Base-by-base conservation (phyloP, 2,113 vertebrate species). In the Formicarius rufipectus region DNA sequence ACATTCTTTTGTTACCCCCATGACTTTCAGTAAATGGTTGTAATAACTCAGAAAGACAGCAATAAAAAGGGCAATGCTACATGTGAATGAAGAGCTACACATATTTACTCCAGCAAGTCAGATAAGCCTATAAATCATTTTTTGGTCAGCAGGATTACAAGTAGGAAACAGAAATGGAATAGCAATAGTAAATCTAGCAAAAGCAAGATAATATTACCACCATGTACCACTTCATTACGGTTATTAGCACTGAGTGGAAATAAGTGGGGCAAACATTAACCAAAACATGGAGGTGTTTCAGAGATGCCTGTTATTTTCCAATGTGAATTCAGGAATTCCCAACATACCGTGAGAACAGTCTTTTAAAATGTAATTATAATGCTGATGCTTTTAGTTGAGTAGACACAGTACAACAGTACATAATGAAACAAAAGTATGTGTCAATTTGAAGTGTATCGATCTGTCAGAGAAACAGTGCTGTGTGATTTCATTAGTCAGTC, bases 21-120 rank as follows among this genome's bases (percentile, higher is more conserved):
- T 74, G 92, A 84, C 86, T 86, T 88, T 66, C 76, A 44, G 72
- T 67, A 93, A 93, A 84, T 71, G 56, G 80, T 90, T 93, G 63
- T 39, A 89, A 50, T 90, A 90, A 67, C 45, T 97, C 85, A 93
- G 68, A 81, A 87, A 81, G 83, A 78, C 89, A 72, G 52, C 35
- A 72, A 81, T 67, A 92, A 93, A 89, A 90, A 7, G 23, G 44
- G 17, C 44, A 96, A 81, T 0, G 10, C 76, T 84, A 33, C 47
- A 31, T 86, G 71, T 74, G 76, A 87, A 92, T 71, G 63, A 79
- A 82, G 28, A 90, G 67, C 25, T 55, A 71, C 83, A 77, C 19
- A 49, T 28, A 60, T 7, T 50, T 59, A 71, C 80, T 92, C 33
- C 47, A 75, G 72, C 45, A 67, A 44, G 72, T 44, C 68, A 90